Evolutionary conservation across 2,113 vertebrate species (phyloP), one percentile per base, ranked within the genome.

Genomic region (Cyanoramphus novaezelandiae): DNA sequence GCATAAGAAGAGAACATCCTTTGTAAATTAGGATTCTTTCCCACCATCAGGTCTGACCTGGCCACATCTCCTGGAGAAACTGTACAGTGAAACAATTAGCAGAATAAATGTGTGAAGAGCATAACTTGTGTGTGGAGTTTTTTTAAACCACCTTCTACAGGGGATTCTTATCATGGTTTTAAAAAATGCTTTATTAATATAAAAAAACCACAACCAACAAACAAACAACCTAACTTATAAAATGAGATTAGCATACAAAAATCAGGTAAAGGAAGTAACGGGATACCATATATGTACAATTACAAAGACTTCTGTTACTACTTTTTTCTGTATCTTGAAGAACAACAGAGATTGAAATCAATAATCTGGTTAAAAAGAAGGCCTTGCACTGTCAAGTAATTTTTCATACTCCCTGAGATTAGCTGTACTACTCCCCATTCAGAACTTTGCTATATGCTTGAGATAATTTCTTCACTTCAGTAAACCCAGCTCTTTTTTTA

Each of bases 31-130:
- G 28, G 65, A 20, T 83, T 57, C 69, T 86, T 94, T 94, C 96
- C 95, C 95, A 96, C 92, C 95, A 93, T 86, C 82, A 52, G 88
- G 90, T 93, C 90, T 95, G 95, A 81, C 93, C 92, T 75, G 86
- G 86, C 39, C 44, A 2, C 19, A 80, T 60, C 88, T 94, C 83
- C 69, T 79, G 86, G 65, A 91, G 69, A 82, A 93, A 79, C 83
- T 64, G 47, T 0, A 55, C 46, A 20, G n/a, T 0, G 28, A 16
- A 46, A 71, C 87, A 80, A 77, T 7, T 31, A 74, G 72, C 50
- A 70, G 74, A 57, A 86, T 65, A 21, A 92, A 91, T 35, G 69
- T 65, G 10, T 35, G 53, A 44, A 57, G 52, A 86, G 10, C 16
- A 24, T 23, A 37, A 17, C 77, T 76, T 37, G 62, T 4, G 1